Conservation (phyloP, 1,140 invertebrate genomes). For the Drosophila leontia region DNA sequence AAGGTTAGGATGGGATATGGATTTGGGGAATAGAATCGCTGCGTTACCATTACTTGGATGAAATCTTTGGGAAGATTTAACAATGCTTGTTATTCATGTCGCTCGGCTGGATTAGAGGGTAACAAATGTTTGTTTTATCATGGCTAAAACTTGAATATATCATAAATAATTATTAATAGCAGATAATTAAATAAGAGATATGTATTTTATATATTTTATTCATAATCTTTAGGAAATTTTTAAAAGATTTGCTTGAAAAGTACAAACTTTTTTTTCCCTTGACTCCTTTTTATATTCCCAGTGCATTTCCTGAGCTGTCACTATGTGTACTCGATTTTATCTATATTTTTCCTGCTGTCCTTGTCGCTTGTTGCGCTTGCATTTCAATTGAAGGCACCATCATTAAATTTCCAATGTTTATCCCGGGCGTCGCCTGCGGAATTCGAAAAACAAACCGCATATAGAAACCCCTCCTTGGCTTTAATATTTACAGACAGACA, state of each 20-base stretch:
- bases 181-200: neutral
- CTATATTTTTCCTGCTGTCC: neutral
- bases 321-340: conserved; percentile 4
- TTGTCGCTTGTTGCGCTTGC: conserved; percentile 31
- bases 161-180: too few species aligned
- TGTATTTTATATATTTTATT: neutral
- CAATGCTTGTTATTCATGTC: conserved; percentile 10
- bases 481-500: conserved; percentile 1
- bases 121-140: neutral
- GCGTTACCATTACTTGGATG: conserved; percentile 25
- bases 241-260: neutral
- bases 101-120: neutral
- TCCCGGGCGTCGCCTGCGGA: conserved; percentile 16
- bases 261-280: too few species aligned
- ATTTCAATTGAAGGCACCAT: conserved; percentile 43
- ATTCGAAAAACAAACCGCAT: conserved; percentile 42
- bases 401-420: conserved; percentile 65
- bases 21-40: neutral
- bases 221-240: too few species aligned
- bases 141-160: too few species aligned
- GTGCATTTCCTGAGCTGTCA: conserved; percentile 1
- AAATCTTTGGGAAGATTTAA: conserved; percentile 16
- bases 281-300: neutral
- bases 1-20: neutral
- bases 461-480: neutral